Percentiles rank a stretch among this genome's conserved stretches.
These are phyloP conservation scores for Octodon degus DNA, from an alignment of 2,113 vertebrate species.

Conservation along the genomic window DNA sequence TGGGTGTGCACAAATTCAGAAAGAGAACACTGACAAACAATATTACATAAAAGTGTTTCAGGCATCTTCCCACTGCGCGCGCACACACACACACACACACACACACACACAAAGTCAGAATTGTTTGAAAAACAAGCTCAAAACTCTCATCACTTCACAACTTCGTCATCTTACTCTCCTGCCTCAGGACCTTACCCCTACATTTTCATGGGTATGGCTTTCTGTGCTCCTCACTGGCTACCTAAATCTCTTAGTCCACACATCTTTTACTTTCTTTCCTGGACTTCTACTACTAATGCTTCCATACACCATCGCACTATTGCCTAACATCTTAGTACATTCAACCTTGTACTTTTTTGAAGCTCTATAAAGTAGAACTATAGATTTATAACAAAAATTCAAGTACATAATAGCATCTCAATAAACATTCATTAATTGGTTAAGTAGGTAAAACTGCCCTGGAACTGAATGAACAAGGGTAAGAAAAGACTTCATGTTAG, in stretches of 20 bases:
- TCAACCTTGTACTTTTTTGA: not conserved
- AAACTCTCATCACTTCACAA: not conserved
- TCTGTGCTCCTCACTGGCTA: not conserved
- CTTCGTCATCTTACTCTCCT: not conserved
- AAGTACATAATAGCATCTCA: not conserved
- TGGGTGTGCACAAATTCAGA: not conserved
- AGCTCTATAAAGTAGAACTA: not conserved
- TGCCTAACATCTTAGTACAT: not conserved
- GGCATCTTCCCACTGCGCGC: not conserved
- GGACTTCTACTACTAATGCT: not conserved
- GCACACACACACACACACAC: no score
- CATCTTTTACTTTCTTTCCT: slow-evolving; percentile 2
- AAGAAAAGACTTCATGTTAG: slow-evolving; percentile 60
- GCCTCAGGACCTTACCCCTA: not conserved
- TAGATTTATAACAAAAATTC: slow-evolving; percentile 29
- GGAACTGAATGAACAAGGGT: slow-evolving; percentile 24
- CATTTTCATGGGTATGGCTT: not conserved
- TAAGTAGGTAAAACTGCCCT: slow-evolving; percentile 39
- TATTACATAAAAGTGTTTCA: not conserved
- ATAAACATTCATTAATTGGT: not conserved
- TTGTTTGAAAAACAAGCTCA: slow-evolving; percentile 16
- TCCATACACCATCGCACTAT: not conserved
- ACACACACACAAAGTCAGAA: not conserved
- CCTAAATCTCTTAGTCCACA: not conserved
- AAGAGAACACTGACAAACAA: not conserved